phyloP scores from a whole-genome alignment of 2,113 vertebrate genomes.

The Centropristis striata region DNA sequence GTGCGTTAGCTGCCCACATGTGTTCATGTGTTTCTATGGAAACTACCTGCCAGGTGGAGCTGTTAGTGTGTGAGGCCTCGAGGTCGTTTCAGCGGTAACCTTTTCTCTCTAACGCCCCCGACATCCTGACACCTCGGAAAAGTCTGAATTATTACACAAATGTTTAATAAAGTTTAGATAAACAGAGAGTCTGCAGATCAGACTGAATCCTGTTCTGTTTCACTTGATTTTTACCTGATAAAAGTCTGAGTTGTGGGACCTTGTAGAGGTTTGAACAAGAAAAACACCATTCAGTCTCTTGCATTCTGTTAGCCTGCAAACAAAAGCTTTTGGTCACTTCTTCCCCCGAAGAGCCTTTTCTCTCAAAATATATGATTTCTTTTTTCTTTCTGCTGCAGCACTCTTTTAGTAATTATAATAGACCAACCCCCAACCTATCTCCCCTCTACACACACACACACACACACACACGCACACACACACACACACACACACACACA shows the following conservation, averaged over 20 bases:
- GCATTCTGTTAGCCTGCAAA: background rate
- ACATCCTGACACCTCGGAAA: background rate
- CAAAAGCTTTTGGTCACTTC: background rate
- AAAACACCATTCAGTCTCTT: too few relatives aligned
- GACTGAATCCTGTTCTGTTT: too few relatives aligned
- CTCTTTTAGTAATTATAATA: conserved; percentile 64
- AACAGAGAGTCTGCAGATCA: too few relatives aligned
- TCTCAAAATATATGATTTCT: conserved; percentile 8
- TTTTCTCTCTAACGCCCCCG: too few relatives aligned
- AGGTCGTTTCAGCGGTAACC: too few relatives aligned
- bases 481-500: conserved; percentile 20
- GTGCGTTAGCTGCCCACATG: background rate
- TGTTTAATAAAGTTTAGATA: background rate
- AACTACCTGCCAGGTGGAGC: background rate
- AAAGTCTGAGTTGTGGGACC: too few relatives aligned
- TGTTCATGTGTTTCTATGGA: background rate
- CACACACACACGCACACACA: conserved; percentile 28
- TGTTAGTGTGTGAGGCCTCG: background rate
- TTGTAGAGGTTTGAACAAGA: too few relatives aligned
- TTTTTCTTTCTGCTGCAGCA: conserved; percentile 28
- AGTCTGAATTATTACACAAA: background rate
- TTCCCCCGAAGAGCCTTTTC: background rate
- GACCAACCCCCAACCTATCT: conserved; percentile 57
- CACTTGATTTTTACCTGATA: too few relatives aligned
- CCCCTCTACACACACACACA: conserved; percentile 15